These are phyloP conservation scores for Drosophila kanapiae DNA, from an alignment of 1,140 invertebrate species.

Conservation along the genomic window DNA sequence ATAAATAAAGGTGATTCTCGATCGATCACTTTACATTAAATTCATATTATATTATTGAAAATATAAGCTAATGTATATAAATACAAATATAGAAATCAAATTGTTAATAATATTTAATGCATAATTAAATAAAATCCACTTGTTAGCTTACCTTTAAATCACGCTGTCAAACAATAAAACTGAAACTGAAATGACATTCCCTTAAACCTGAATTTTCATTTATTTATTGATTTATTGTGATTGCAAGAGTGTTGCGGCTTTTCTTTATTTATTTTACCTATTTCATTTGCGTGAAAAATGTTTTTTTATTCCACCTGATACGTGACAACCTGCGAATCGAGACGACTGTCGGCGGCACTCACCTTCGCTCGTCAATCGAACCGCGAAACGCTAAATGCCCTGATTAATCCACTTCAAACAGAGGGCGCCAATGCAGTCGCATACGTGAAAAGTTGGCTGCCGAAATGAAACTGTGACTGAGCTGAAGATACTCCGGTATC, in stretches of 20 bases:
- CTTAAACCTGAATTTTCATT: slow-evolving; percentile 8
- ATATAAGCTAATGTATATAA: no score
- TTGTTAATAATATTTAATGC: background rate
- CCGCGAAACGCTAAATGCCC: slow-evolving; percentile 52
- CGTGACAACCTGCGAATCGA: slow-evolving; percentile 35
- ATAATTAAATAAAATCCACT: background rate
- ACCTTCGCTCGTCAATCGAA: slow-evolving; percentile 21
- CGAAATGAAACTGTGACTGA: slow-evolving; percentile 36
- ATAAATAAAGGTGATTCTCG: no score
- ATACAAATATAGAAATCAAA: no score
- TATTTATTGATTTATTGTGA: slow-evolving; percentile 28
- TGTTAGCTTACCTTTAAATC: background rate
- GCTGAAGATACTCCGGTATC: slow-evolving; percentile 48
- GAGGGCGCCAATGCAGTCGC: slow-evolving; percentile 15
- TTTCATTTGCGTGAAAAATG: slow-evolving; percentile 22
- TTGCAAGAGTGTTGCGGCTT: slow-evolving; percentile 29
- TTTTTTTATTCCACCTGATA: slow-evolving; percentile 31
- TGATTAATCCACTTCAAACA: slow-evolving; percentile 62
- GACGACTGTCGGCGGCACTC: slow-evolving; percentile 23
- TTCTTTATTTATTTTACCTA: slow-evolving; percentile 29
- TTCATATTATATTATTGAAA: no score
- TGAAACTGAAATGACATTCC: background rate
- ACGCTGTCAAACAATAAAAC: background rate
- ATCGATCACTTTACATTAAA: no score
- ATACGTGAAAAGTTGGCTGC: slow-evolving; percentile 40